Evolutionary conservation across 1,140 invertebrate genomes (phyloP).

Genomic region (Ceratina calcarata): DNA sequence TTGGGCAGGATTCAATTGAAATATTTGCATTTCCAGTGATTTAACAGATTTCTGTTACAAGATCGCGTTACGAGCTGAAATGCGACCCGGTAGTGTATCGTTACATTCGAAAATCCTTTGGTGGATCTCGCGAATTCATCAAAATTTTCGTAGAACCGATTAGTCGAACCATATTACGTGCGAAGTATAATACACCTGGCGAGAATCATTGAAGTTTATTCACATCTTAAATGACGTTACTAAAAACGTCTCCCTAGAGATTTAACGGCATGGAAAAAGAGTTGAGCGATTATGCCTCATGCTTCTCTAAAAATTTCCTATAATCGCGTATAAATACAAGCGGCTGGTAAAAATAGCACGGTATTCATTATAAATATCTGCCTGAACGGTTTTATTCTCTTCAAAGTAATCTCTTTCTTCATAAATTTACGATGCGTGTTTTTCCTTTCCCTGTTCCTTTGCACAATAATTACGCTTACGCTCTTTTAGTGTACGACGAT

Average conservation of each 20-base stretch:
- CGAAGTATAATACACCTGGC: not conserved
- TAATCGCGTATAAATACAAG: not conserved
- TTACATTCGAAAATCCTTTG: not conserved
- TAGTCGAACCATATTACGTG: not conserved
- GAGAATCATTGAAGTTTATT: not conserved
- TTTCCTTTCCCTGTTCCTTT: no score
- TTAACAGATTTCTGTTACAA: not conserved
- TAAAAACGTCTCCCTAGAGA: not conserved
- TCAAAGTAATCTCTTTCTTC: not conserved
- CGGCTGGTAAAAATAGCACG: not conserved
- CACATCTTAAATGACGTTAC: not conserved
- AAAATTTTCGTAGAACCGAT: not conserved
- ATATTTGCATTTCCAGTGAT: no score
- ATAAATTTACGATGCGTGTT: no score
- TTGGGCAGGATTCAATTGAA: no score
- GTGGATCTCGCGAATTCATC: not conserved
- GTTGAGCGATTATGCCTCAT: not conserved
- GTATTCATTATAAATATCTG: not conserved
- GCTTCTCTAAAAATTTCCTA: not conserved
- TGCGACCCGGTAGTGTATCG: not conserved
- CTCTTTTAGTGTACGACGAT: no score
- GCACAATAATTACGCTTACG: no score
- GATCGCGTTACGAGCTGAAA: slow-evolving; percentile 17
- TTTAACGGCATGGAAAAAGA: not conserved
- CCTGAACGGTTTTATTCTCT: not conserved